Percentiles rank a stretch among this genome's conserved stretches.
Evolutionary conservation across 2,113 vertebrate species (phyloP).

Genomic region (Morphnarchus princeps): DNA sequence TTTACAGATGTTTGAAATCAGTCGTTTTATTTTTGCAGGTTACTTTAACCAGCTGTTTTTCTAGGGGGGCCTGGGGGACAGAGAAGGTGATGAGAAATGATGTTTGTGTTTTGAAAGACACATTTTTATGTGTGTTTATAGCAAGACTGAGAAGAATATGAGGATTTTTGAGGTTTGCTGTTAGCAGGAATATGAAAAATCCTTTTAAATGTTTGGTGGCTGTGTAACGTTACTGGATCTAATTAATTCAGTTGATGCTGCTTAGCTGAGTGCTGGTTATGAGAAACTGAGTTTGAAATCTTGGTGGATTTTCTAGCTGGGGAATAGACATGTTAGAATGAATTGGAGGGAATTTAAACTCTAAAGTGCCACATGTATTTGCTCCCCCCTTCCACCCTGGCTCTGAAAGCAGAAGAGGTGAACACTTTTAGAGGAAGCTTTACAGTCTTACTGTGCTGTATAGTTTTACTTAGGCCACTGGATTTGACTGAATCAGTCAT

Average conservation of each 20-base stretch:
- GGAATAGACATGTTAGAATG: not conserved
- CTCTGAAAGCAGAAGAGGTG: not conserved
- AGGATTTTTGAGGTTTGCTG: not conserved
- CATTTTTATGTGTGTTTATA: not conserved
- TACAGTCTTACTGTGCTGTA: not conserved
- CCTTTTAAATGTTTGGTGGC: not conserved
- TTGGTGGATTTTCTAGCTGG: not conserved
- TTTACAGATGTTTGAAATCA: not conserved
- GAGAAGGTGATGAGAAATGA: not conserved
- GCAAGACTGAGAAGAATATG: not conserved
- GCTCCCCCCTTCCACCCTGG: accelerated
- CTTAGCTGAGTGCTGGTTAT: not conserved
- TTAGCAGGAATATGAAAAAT: not conserved
- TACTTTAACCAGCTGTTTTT: not conserved
- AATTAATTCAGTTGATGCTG: not conserved
- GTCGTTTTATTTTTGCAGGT: not conserved
- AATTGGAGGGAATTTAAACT: not conserved
- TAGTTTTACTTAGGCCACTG: not conserved
- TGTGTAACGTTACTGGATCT: accelerated
- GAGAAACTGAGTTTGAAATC: not conserved
- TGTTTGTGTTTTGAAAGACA: not conserved
- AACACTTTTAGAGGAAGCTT: not conserved
- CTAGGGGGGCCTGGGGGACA: accelerated
- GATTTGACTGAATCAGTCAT: not conserved
- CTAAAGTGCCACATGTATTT: not conserved